Evolutionary conservation across 2,113 vertebrate species (phyloP).

Genomic region (Oncorhynchus kisutch): DNA sequence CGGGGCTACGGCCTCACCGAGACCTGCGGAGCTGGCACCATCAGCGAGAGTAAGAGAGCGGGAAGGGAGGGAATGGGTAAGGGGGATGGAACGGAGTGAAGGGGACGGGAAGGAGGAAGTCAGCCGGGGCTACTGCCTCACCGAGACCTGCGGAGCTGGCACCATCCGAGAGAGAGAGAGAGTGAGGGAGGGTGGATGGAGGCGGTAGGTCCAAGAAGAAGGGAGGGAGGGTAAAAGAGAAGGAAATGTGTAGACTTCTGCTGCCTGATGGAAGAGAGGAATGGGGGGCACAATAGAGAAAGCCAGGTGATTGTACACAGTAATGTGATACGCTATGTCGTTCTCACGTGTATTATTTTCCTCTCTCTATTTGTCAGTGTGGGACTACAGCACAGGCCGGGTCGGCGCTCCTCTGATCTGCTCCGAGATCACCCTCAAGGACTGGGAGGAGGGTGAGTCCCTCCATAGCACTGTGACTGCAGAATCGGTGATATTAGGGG

Average conservation of each 20-base stretch:
- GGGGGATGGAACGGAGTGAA: neutral
- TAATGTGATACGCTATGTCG: no score
- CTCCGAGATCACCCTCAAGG: conserved; percentile 88
- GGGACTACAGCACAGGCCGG: conserved; percentile 92
- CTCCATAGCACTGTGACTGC: neutral
- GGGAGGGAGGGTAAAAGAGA: no score
- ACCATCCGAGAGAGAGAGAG: conserved; percentile 77
- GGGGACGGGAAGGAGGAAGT: conserved; percentile 57
- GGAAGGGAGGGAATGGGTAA: neutral
- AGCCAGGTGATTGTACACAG: no score
- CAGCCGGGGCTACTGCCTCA: conserved; percentile 94
- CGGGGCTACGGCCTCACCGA: conserved; percentile 96
- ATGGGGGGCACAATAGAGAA: no score
- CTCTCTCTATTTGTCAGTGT: conserved; percentile 71
- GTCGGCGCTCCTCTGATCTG: conserved; percentile 96
- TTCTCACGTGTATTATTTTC: no score
- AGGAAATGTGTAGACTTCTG: no score
- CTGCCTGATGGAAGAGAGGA: no score
- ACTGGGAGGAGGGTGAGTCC: conserved; percentile 94
- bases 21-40: conserved; percentile 89
- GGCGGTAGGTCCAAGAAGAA: no score
- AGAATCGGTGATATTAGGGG: neutral
- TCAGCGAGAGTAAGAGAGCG: conserved; percentile 81
- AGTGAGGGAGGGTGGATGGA: neutral
- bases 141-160: conserved; percentile 90